Base-by-base conservation (phyloP, 2,113 vertebrate genomes). In the Laterallus jamaicensis region DNA sequence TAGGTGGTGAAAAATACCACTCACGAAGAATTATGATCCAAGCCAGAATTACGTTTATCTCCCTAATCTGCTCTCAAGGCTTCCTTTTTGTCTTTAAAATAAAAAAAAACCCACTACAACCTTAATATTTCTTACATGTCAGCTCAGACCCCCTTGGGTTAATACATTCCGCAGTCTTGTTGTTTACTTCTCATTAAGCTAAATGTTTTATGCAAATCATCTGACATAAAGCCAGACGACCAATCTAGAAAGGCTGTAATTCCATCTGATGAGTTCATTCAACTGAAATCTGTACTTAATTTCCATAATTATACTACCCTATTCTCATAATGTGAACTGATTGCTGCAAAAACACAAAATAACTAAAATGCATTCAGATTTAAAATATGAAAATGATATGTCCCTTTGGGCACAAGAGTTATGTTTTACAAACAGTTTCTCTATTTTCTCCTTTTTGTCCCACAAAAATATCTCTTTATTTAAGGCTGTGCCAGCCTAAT, bases 131-230 rank as follows among this genome's bases (percentile, higher is more conserved):
- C 95, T 97, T 95, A 28, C 55, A 83, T 98, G 97, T 97, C 97
- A 97, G 94, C 90, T 94, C 80, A 94, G 96, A 96, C 96, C 93
- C 97, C 97, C 96, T 95, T 97, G 97, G 97, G 97, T 97, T 98
- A 98, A 97, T 97, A 92, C 96, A 97, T 97, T 96, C 96, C 5
- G 1, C 94, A 96, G 95, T 95, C 97, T 97, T 95, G 96, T 97
- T 98, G 97, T 97, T 98, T 98, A 97, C 97, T 98, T 98, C 97
- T 98, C 97, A 98, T 98, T 98, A 98, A 97, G 96, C 97, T 97
- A 98, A 98, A 98, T 98, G 97, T 96, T 98, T 98, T 98, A 98
- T 98, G 97, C 96, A 98, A 98, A 98, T 98, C 96, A 95, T 94
- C 97, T 97, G 97, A 98, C 96, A 97, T 97, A 97, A 98, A 98